These are phyloP conservation scores for Malacoctenus gilli DNA, from an alignment of 2,797 vertebrate genomes.

Conservation along the genomic window DNA sequence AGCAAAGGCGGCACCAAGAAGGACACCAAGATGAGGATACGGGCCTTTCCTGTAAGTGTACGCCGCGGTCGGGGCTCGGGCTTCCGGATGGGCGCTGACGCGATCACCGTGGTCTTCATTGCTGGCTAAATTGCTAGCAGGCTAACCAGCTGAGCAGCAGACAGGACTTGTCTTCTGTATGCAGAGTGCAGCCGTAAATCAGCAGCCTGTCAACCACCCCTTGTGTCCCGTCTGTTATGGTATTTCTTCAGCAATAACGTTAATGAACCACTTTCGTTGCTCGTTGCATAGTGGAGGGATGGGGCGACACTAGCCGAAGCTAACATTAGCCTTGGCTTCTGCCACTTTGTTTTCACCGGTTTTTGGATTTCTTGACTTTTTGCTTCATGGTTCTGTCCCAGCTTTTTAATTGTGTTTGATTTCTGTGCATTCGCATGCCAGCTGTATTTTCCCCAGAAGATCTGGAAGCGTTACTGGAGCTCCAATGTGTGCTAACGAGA, in stretches of 20 bases:
- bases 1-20: conserved; percentile 97
- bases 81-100: conserved; percentile 49
- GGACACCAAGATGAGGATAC: conserved; percentile 99
- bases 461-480: neutral
- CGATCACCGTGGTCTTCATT: conserved; percentile 71
- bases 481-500: conserved; percentile 42
- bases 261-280: conserved; percentile 2
- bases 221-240: neutral
- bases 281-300: neutral
- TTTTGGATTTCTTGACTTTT: conserved; percentile 11
- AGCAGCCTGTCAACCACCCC: neutral
- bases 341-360: conserved; percentile 72
- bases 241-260: neutral
- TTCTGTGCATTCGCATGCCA: neutral
- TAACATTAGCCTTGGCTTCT: conserved; percentile 53
- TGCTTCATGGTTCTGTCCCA: neutral
- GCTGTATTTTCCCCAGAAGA: neutral
- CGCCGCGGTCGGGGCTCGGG: conserved; percentile 54
- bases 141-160: conserved; percentile 56
- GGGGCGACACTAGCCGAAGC: conserved; percentile 46
- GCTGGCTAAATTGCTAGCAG: conserved; percentile 57
- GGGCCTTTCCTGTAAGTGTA: conserved; percentile 96
- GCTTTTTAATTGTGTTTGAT: too few relatives aligned
- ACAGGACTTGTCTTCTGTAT: conserved; percentile 45
- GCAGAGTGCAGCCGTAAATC: conserved; percentile 40